phyloP scores from a whole-genome alignment of 2,888 invertebrate genomes.

The Aphodius granarius region DNA sequence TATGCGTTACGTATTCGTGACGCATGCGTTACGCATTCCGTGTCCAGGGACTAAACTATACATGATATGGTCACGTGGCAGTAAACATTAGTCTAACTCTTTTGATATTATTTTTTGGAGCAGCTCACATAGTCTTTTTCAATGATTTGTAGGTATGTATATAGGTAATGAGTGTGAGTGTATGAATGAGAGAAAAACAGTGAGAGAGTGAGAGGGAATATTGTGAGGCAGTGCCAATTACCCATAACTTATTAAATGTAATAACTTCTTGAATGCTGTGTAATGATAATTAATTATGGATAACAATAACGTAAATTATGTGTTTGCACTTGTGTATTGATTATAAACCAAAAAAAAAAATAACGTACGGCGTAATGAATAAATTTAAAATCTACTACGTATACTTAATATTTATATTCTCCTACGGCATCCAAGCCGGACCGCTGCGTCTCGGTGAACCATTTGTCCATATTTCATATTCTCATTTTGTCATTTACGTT shows the following conservation, averaged over 20 bases:
- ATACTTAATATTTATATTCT: constrained; percentile 30
- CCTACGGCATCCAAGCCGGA: constrained; percentile 42
- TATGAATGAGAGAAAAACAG: constrained; percentile 17
- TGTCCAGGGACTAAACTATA: neutral
- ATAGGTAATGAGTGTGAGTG: constrained; percentile 36
- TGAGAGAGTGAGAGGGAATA: constrained; percentile 30
- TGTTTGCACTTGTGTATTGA: constrained; percentile 55
- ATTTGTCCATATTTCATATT: constrained; percentile 44
- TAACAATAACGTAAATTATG: constrained; percentile 41
- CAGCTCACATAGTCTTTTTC: constrained; percentile 42
- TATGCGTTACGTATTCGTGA: neutral
- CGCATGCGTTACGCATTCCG: neutral
- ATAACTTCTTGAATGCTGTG: constrained; percentile 53
- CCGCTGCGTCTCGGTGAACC: constrained; percentile 42
- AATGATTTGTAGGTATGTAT: constrained; percentile 50
- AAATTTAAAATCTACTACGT: constrained; percentile 21
- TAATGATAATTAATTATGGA: constrained; percentile 51
- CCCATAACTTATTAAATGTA: constrained; percentile 51
- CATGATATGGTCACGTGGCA: constrained; percentile 41
- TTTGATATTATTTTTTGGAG: constrained; percentile 12
- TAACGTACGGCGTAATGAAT: neutral
- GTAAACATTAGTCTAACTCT: constrained; percentile 6
- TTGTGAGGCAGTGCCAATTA: constrained; percentile 55
- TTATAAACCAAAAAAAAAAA: constrained; percentile 41
- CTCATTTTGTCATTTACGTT: constrained; percentile 35